Conservation (phyloP, 2,113 vertebrate genomes). For the Dascyllus trimaculatus region DNA sequence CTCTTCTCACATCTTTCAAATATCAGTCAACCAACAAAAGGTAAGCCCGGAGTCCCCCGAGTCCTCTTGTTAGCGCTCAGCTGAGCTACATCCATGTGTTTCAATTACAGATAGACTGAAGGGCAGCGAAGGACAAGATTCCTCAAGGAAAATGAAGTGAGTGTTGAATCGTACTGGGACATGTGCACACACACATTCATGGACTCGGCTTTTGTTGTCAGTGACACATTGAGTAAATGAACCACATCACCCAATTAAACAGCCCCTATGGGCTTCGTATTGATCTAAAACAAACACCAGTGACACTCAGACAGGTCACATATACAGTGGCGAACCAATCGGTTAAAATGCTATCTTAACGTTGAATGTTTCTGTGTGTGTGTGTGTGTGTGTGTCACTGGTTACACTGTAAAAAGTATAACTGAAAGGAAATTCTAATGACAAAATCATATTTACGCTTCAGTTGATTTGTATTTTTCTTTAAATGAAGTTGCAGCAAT, state of each 20-base stretch:
- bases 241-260: constrained; percentile 18
- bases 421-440: no score
- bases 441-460: no score
- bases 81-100: constrained; percentile 9
- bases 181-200: neutral
- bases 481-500: no score
- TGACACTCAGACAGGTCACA: constrained; percentile 7
- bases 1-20: constrained; percentile 23
- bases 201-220: constrained; percentile 1
- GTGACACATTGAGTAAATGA: constrained; percentile 35
- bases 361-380: constrained; percentile 2
- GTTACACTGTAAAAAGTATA: no score
- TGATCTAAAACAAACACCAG: constrained; percentile 20
- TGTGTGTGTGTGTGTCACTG: neutral
- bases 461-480: no score
- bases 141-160: constrained; percentile 11
- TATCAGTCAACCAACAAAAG: neutral
- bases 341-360: neutral
- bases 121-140: constrained; percentile 32
- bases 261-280: constrained; percentile 2
- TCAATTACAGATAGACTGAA: constrained; percentile 33
- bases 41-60: neutral
- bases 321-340: neutral
- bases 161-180: constrained; percentile 3
- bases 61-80: constrained; percentile 5